These are phyloP conservation scores for Epsilonema sp. DNA, from an alignment of 2,888 invertebrate genomes.

Conservation along the genomic window DNA sequence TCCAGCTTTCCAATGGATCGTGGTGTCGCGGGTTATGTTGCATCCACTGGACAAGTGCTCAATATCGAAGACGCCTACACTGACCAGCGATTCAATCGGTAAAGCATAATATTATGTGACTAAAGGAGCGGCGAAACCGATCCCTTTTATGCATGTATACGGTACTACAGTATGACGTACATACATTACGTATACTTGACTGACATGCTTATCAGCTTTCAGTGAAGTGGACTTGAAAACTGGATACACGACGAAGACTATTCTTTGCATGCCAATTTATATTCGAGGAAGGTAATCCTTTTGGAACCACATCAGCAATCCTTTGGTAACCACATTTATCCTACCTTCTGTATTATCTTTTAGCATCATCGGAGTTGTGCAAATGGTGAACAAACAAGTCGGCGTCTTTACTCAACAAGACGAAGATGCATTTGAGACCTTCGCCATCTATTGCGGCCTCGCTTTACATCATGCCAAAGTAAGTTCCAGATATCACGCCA, in stretches of 20 bases:
- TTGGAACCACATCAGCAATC: background rate
- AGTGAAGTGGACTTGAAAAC: slow-evolving; percentile 37
- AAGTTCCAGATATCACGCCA: too few species aligned
- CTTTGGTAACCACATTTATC: too few species aligned
- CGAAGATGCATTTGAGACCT: slow-evolving; percentile 58
- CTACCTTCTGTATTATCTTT: too few species aligned
- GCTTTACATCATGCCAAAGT: slow-evolving; percentile 61
- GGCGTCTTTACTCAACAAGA: slow-evolving; percentile 44
- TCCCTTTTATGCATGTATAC: too few species aligned
- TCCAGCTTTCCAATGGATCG: slow-evolving; percentile 48
- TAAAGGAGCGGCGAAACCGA: too few species aligned
- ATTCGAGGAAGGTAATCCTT: slow-evolving; percentile 43
- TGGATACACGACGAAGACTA: slow-evolving; percentile 45
- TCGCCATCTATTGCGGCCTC: slow-evolving; percentile 62
- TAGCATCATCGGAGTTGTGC: slow-evolving; percentile 61
- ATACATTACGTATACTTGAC: too few species aligned
- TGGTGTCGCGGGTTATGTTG: slow-evolving; percentile 64
- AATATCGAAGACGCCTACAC: slow-evolving; percentile 63
- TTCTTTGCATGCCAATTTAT: slow-evolving; percentile 68
- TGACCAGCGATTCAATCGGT: slow-evolving; percentile 33
- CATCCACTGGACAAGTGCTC: slow-evolving; percentile 52
- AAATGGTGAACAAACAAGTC: slow-evolving; percentile 52
- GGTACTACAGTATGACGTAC: too few species aligned
- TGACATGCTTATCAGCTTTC: too few species aligned
- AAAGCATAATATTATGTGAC: too few species aligned